Evolutionary conservation across 2,113 vertebrate genomes (phyloP), one percentile per base, ranked within the genome.

Genomic region (Chascanopsetta lugubris): DNA sequence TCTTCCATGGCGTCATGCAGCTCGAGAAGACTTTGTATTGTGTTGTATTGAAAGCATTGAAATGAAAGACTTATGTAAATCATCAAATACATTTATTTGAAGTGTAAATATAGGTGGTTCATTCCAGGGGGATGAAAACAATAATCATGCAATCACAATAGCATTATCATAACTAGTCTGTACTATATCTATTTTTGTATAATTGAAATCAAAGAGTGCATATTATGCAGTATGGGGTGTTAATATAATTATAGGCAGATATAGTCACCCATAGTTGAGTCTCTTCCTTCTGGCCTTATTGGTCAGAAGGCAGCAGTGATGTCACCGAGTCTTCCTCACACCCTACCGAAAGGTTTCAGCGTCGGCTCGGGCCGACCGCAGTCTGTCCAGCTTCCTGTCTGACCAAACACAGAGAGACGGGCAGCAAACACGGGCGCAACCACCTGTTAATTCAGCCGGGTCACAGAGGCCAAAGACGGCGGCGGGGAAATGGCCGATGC

Each of bases 371-470:
- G 45, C 78, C 55, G 43, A 78, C 77, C 81, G 60, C 85, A 72
- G 89, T 87, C 86, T 83, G 87, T 71, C 73, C 76, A 72, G 84
- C 85, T 93, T 91, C 91, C 89, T 92, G 89, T 89, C 83, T 86
- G 79, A 86, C 79, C 77, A 93, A 91, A 92, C 85, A 87, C 26
- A 30, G 42, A 45, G 57, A 81, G 80, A 70, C 55, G 20, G 72
- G 62, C 62, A 58, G 76, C 83, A 82, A 83, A 88, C 76, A 75
- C 50, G 75, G 81, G 75, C 45, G 26, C 71, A 79, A 87, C 73
- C 73, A 85, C 83, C 78, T 80, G 80, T 79, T 87, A 86, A 79
- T 42, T 54, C 48, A 30, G 66, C 69, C 54, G 60, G 80, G 77
- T 80, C 69, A 80, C 21, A 54, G 49, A 40, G 54, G 62, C 54